Evolutionary conservation across 1,140 invertebrate genomes (phyloP), one percentile per base, ranked within the genome.

Genomic region (Drosophila tsacasi): DNA sequence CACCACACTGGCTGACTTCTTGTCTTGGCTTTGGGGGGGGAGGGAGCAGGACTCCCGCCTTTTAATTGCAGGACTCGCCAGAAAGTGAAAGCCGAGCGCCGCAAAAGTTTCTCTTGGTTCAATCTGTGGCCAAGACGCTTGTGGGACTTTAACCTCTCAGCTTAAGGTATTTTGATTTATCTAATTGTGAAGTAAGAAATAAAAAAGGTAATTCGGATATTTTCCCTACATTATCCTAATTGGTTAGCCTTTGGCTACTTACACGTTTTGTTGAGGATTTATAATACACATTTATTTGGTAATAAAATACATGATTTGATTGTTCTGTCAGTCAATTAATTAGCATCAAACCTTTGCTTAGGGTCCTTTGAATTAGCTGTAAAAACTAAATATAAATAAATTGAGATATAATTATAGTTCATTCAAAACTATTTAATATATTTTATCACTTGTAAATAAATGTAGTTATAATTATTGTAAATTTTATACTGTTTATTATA

Each of bases 61-160:
- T 67, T 68, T 86, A 68, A 83, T 72, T 76, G 59, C 75, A 55
- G 30, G 50, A 66, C 25, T 55, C 15, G 39, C 40, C 52, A 61
- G 59, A 79, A 83, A 68, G 50, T 71, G 54, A 83, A 81, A 83
- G 66, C 58, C 37, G 9, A 9, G 27, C 27, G 32, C 39, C 13
- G 13, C 19, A 59, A 76, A 76, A 76, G 46, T 76, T 76, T 21
- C 12, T 13, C n/a, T 17, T 19, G 42, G 6, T 42, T 7, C 8
- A 63, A 21, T 25, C n/a, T 47, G 23, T 21, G 21, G 13, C 5
- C 42, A 65, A 17, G n/a, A 13, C 1, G 19, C 12, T 8, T 13
- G n/a, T 0, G 7, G 50, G 47, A 54, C 66, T 49, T 59, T 32
- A 63, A 37, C 5, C 9, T 27, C 39, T 35, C 12, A 23, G 21